Percentiles rank a stretch among this genome's conserved stretches.
These are phyloP conservation scores for Gymnothorax reevesii DNA, from an alignment of 2,797 vertebrate genomes.

Conservation along the genomic window DNA sequence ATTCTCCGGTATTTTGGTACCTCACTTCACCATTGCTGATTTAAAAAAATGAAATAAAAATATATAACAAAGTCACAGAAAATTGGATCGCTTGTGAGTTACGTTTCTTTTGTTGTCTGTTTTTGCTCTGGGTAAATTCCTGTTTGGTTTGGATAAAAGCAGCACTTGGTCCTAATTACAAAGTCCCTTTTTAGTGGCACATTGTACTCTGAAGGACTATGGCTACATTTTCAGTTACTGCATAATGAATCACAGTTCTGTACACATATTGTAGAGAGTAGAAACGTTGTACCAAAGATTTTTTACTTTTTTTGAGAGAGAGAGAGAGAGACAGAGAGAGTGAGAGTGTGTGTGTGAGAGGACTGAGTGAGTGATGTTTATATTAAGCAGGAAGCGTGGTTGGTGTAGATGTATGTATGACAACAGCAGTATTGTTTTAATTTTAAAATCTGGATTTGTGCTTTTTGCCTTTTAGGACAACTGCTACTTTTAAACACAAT, in stretches of 20 bases:
- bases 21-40: neutral
- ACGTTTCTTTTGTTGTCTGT: neutral
- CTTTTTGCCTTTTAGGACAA: neutral
- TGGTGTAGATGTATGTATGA: neutral
- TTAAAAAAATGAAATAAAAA: neutral
- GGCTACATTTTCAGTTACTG: neutral
- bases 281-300: neutral
- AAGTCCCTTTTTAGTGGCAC: neutral
- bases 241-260: neutral
- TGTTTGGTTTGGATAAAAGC: neutral
- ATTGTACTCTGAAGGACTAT: neutral
- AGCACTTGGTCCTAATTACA: neutral
- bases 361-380: neutral
- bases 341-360: neutral
- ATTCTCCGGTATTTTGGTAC: conserved; percentile 14
- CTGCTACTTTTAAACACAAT: too few species aligned
- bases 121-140: neutral
- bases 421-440: neutral
- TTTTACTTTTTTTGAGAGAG: neutral
- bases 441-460: neutral
- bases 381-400: neutral
- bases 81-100: neutral
- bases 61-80: neutral
- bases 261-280: neutral
- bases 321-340: neutral